Conservation (phyloP, 2,888 invertebrate genomes). For the Epistrophe grossulariae region DNA sequence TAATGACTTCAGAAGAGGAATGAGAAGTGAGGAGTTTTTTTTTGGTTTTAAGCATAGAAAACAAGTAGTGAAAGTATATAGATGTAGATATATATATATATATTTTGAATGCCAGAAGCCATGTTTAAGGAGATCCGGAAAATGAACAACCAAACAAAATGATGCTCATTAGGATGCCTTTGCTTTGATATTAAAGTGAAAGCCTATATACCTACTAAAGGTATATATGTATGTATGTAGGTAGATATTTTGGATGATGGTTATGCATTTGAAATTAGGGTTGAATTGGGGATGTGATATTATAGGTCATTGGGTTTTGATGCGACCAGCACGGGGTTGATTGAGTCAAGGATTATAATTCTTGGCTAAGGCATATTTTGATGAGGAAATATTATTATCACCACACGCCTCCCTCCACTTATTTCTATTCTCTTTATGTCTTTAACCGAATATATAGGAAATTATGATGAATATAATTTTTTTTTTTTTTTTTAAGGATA, state of each 20-base stretch:
- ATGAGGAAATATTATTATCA: conserved; percentile 29
- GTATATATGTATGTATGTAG: not conserved
- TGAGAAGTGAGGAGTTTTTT: not conserved
- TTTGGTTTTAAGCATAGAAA: conserved; percentile 19
- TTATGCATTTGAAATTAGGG: conserved; percentile 68
- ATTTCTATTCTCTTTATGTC: not conserved
- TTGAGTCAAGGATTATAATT: conserved; percentile 55
- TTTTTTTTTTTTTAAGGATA: not conserved
- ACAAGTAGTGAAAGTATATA: not conserved
- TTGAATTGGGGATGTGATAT: conserved; percentile 52
- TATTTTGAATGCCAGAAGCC: conserved; percentile 17
- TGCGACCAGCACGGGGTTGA: conserved; percentile 33
- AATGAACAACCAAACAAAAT: conserved; percentile 60
- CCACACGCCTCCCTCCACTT: not conserved
- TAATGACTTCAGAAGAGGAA: conserved; percentile 54
- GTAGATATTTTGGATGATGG: not conserved
- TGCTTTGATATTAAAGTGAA: conserved; percentile 26
- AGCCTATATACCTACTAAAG: not conserved
- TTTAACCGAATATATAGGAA: not conserved
- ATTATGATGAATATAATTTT: conserved; percentile 4
- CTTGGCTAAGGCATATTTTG: conserved; percentile 19
- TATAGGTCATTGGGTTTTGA: conserved; percentile 48
- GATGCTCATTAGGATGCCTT: conserved; percentile 65
- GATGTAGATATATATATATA: not conserved
- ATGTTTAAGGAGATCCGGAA: conserved; percentile 32